These are phyloP conservation scores for Drosophila yooni DNA, from an alignment of 2,888 invertebrate species.

Conservation along the genomic window DNA sequence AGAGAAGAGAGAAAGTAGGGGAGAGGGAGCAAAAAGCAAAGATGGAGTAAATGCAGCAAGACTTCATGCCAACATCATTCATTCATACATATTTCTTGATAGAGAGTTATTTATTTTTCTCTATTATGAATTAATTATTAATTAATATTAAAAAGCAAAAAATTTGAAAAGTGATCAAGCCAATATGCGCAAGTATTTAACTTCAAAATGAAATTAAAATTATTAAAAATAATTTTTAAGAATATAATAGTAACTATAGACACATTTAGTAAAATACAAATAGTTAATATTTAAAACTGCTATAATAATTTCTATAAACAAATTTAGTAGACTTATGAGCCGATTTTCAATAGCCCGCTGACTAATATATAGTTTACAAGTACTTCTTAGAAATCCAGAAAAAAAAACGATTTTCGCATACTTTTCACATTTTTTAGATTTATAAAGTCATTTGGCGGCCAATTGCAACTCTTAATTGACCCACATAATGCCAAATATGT, in stretches of 20 bases:
- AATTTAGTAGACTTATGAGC: not conserved
- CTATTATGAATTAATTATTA: not conserved
- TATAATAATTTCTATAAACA: not conserved
- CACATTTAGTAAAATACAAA: not conserved
- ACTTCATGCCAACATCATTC: slow-evolving; percentile 31
- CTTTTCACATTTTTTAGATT: not conserved
- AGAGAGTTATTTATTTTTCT: not conserved
- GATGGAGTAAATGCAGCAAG: slow-evolving; percentile 9
- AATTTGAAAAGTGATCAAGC: not conserved
- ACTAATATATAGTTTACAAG: not conserved
- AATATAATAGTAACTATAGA: not conserved
- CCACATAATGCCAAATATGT: slow-evolving; percentile 40
- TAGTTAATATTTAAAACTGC: not conserved
- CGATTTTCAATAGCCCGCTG: not conserved
- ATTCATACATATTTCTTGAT: not conserved
- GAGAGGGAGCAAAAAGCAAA: not conserved
- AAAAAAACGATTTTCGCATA: not conserved
- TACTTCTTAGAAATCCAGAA: not conserved
- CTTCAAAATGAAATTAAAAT: not conserved
- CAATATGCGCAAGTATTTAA: not conserved
- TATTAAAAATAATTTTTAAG: not conserved
- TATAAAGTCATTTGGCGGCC: not conserved
- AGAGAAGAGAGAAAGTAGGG: no score
- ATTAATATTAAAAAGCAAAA: not conserved
- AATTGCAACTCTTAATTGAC: slow-evolving; percentile 31